Conservation (phyloP, 2,797 vertebrate species). For the Huso huso region DNA sequence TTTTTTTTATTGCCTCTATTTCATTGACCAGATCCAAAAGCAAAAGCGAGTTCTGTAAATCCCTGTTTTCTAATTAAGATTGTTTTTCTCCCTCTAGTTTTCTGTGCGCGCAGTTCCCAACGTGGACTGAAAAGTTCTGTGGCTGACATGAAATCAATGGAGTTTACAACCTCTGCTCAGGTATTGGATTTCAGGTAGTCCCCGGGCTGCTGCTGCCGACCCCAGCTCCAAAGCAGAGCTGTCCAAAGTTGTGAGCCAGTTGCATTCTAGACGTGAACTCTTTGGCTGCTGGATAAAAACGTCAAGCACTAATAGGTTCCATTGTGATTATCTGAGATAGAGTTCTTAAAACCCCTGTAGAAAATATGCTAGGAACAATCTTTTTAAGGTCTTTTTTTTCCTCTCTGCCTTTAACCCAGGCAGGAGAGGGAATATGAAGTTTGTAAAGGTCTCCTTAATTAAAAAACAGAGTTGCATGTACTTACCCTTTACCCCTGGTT, state of each 20-base stretch:
- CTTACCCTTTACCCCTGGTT: too few species aligned
- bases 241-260: conserved; percentile 46
- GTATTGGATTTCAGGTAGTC: conserved; percentile 67
- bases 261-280: conserved; percentile 41
- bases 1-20: conserved; percentile 47
- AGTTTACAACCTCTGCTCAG: conserved; percentile 45
- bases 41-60: conserved; percentile 48
- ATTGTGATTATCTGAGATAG: conserved; percentile 63
- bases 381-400: conserved; percentile 60
- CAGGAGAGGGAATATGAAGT: conserved; percentile 26
- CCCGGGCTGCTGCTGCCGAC: conserved; percentile 43
- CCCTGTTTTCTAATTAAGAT: conserved; percentile 66
- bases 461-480: conserved; percentile 31
- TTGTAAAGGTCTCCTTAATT: conserved; percentile 52
- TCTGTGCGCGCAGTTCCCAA: conserved; percentile 24
- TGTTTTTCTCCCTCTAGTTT: conserved; percentile 45
- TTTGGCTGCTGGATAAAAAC: conserved; percentile 64
- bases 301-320: conserved; percentile 70
- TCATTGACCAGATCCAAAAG: conserved; percentile 48
- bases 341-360: conserved; percentile 56
- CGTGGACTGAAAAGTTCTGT: conserved; percentile 53
- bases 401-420: conserved; percentile 20
- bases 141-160: conserved; percentile 67
- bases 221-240: conserved; percentile 30
- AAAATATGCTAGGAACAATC: conserved; percentile 57